Evolutionary conservation across 2,888 invertebrate genomes (phyloP).

Genomic region (Athrips mouffetella): DNA sequence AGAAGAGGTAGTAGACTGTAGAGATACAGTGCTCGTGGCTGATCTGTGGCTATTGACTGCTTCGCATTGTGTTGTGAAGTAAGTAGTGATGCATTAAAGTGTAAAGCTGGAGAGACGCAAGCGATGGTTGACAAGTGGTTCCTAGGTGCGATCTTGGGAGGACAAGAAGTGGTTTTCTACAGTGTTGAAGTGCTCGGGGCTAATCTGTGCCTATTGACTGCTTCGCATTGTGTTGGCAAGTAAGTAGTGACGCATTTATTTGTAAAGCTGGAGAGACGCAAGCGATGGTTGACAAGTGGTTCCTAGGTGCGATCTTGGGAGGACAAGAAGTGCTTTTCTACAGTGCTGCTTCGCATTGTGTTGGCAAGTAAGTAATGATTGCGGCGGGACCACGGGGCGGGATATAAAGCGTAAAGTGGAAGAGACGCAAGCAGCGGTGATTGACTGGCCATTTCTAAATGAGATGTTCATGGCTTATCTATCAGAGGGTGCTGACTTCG

Average conservation of each 20-base stretch:
- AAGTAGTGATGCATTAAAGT: constrained; percentile 55
- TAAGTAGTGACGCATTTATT: constrained; percentile 67
- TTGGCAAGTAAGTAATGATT: constrained; percentile 86
- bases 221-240: constrained; percentile 93
- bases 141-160: constrained; percentile 89
- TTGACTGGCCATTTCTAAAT: too few species aligned
- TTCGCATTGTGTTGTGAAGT: constrained; percentile 93
- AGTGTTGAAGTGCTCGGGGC: constrained; percentile 91
- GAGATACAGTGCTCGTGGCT: constrained; percentile 90
- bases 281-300: constrained; percentile 94
- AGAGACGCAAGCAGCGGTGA: too few species aligned
- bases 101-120: too few species aligned
- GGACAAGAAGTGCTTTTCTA: constrained; percentile 91
- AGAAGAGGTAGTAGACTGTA: constrained; percentile 89
- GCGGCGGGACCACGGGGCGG: too few species aligned
- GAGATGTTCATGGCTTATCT: too few species aligned
- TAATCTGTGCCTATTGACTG: constrained; percentile 92
- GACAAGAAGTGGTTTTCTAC: constrained; percentile 90
- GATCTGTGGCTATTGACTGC: constrained; percentile 94
- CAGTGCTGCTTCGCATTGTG: constrained; percentile 92
- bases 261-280: too few species aligned
- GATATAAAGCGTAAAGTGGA: too few species aligned
- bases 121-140: constrained; percentile 95
- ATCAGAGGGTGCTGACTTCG: too few species aligned
- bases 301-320: constrained; percentile 89